phyloP scores from a whole-genome alignment of 1,140 invertebrate genomes.

The Musca vetustissima region DNA sequence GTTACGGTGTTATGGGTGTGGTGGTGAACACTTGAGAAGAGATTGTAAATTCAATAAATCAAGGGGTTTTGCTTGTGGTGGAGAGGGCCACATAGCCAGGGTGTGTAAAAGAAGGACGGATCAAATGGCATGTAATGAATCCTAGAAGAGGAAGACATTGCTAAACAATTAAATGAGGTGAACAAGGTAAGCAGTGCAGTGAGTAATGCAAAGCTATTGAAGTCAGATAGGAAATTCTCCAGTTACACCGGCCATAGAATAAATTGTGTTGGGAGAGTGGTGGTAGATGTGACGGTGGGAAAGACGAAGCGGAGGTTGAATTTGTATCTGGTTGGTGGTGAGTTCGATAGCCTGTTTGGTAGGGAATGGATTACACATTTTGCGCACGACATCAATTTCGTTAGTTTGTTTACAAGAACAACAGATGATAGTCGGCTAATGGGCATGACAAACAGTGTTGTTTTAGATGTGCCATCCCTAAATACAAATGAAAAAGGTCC shows the following conservation, averaged over 20 bases:
- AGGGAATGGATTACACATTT: slow-evolving; percentile 7
- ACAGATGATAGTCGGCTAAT: background rate
- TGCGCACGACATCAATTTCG: background rate
- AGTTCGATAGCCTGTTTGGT: background rate
- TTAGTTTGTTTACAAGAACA: background rate
- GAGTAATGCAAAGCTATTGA: too few relatives aligned
- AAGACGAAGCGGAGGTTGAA: background rate
- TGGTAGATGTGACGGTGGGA: background rate
- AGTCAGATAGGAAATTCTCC: background rate
- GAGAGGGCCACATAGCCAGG: background rate
- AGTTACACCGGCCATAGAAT: slow-evolving; percentile 9
- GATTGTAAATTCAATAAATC: background rate
- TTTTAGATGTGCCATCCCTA: background rate
- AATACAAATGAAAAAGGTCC: background rate
- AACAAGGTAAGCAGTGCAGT: background rate
- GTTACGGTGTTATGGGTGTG: background rate
- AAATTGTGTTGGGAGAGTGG: background rate
- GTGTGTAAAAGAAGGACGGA: background rate
- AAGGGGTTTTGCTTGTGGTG: background rate
- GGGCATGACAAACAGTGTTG: background rate
- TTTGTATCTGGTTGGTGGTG: background rate
- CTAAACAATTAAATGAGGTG: background rate
- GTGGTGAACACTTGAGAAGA: background rate
- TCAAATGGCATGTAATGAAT: background rate
- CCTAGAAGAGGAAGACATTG: too few relatives aligned